Conservation (phyloP, 2,113 vertebrate genomes). For the Excalfactoria chinensis region DNA sequence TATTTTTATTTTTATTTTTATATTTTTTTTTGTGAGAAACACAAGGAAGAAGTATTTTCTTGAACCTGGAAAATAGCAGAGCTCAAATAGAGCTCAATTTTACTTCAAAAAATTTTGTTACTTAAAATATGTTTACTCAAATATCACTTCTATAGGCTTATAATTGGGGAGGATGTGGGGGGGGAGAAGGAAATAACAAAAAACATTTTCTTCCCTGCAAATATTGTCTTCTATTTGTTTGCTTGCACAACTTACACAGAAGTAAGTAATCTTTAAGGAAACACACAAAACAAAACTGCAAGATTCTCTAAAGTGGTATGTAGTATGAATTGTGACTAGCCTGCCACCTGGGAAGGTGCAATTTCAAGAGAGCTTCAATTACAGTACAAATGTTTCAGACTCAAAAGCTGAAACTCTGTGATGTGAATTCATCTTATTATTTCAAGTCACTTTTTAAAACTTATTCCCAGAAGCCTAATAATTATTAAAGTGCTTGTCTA, state of each 20-base stretch:
- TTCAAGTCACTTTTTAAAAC: constrained; percentile 55
- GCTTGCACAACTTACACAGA: neutral
- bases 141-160: neutral
- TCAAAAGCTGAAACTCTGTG: constrained; percentile 25
- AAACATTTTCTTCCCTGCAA: neutral
- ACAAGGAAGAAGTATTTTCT: neutral
- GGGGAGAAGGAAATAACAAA: neutral
- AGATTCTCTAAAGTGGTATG: neutral
- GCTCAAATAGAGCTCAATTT: neutral
- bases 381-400: neutral
- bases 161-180: neutral
- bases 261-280: neutral
- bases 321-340: neutral
- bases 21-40: neutral
- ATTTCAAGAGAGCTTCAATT: constrained; percentile 20
- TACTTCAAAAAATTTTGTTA: neutral
- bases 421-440: constrained; percentile 33
- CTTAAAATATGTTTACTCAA: neutral
- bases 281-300: neutral
- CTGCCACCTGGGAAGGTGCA: constrained; percentile 2
- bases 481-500: constrained; percentile 17
- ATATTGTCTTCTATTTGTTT: neutral
- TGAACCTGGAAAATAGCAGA: neutral
- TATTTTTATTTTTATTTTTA: too few relatives aligned
- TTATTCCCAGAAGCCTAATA: constrained; percentile 46